A percentile compares a stretch with the other conserved stretches of the same genome.
These are phyloP conservation scores for Tanaodytes sp. DNA, from an alignment of 2,888 invertebrate genomes.

Conservation along the genomic window DNA sequence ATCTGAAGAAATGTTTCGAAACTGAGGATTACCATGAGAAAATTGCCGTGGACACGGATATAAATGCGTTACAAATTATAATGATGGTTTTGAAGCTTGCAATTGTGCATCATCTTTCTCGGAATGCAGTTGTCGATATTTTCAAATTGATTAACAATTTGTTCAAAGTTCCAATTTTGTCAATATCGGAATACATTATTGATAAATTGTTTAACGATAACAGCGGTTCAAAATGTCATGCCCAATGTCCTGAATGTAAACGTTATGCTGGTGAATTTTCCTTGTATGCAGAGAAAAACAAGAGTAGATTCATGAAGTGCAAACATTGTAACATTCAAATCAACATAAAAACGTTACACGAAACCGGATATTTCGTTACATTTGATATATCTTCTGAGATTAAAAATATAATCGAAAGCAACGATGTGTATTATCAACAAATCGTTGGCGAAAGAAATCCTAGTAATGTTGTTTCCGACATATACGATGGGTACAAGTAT, in stretches of 20 bases:
- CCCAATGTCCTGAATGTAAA: conserved; percentile 1
- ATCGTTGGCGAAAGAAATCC: no score
- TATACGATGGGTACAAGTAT: no score
- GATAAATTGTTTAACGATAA: not conserved
- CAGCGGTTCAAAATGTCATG: not conserved
- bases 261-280: conserved; percentile 1
- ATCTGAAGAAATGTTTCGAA: conserved; percentile 2
- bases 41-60: not conserved
- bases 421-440: no score
- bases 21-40: not conserved
- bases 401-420: no score
- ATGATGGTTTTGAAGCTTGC: conserved; percentile 1
- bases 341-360: no score
- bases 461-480: no score
- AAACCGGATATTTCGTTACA: no score
- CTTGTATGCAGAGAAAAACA: no score
- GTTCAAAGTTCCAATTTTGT: not conserved
- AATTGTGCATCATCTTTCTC: not conserved
- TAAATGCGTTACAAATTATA: not conserved
- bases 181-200: not conserved
- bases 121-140: not conserved
- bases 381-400: no score
- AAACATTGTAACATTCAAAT: no score
- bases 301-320: no score
- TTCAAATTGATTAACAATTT: not conserved